Evolutionary conservation across 2,797 vertebrate genomes (phyloP), one percentile per base, ranked within the genome.

Genomic region (Linurgus olivaceus): DNA sequence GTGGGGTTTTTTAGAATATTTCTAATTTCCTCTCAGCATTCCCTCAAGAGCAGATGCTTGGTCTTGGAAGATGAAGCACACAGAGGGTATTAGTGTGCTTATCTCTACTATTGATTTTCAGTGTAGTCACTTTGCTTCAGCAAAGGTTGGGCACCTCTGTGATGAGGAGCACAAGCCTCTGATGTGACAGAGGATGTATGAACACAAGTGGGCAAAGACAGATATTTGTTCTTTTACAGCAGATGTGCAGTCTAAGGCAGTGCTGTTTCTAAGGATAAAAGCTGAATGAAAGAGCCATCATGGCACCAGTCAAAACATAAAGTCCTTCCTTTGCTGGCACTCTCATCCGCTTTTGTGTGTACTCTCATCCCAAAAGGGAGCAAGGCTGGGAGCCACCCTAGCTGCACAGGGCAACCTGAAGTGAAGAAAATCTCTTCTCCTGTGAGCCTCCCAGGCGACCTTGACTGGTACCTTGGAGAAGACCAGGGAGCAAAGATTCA

Each of bases 1-100:
- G 2, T 33, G 17, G 9, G 2, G 0, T 2, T 67, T 78, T 68
- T 2, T 0, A 1, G 6, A 57, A 44, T 59, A 48, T 61, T 76
- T 67, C 57, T 88, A 6, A 51, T 66, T 88, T 87, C 21, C n/a
- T 77, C 58, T 80, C 1, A 0, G 26, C 10, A 26, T 77, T 88
- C 88, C 57, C 19, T 79, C n/a, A 26, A 67, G 31, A 94, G 13
- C 13, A 63, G 42, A 40, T 24, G 23, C 33, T 25, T 71, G 13
- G 33, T 80, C 35, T 85, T 88, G 38, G 76, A 91, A 89, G n/a
- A 20, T 44, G 40, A 91, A 88, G 42, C 57, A 54, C 16, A 44
- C 35, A 71, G 31, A 33, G 6, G 3, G 20, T 45, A 14, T 67
- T 44, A 28, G 31, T 37, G 29, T 58, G 35, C 55, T 89, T 71